Conservation (phyloP, 2,113 vertebrate genomes). For the Dicentrarchus labrax region DNA sequence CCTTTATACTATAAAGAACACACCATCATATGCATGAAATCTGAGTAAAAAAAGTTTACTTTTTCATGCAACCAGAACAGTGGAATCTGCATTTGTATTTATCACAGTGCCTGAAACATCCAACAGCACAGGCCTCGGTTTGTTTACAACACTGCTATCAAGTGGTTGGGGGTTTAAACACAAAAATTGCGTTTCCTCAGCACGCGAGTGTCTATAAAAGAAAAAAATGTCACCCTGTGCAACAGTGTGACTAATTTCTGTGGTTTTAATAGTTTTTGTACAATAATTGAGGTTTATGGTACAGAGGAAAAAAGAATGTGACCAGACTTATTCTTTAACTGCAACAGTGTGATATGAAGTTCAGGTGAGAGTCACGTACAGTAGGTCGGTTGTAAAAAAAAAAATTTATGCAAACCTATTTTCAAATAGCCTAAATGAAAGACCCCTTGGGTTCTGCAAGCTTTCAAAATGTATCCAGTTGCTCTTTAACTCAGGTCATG, state of each 20-base stretch:
- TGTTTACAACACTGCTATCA: too few relatives aligned
- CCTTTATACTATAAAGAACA: too few relatives aligned
- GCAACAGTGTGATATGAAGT: background rate
- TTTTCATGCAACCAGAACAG: too few relatives aligned
- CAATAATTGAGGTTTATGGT: background rate
- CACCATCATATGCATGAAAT: too few relatives aligned
- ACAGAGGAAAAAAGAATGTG: background rate
- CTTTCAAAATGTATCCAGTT: background rate
- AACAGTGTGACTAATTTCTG: background rate
- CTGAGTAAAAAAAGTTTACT: too few relatives aligned
- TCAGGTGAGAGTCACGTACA: background rate
- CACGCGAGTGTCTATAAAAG: too few relatives aligned
- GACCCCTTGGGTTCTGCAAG: background rate
- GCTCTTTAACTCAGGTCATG: conserved; percentile 37
- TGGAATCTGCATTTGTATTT: too few relatives aligned
- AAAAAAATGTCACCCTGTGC: background rate
- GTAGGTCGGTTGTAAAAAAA: background rate
- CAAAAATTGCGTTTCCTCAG: background rate
- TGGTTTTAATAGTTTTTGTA: background rate
- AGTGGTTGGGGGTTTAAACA: background rate
- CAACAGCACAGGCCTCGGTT: too few relatives aligned
- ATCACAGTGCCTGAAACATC: too few relatives aligned
- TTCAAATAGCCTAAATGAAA: background rate
- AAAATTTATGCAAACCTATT: background rate
- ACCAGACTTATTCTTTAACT: background rate